Conservation (phyloP, 1,140 invertebrate species). For the Hyposmocoma kahamanoa region DNA sequence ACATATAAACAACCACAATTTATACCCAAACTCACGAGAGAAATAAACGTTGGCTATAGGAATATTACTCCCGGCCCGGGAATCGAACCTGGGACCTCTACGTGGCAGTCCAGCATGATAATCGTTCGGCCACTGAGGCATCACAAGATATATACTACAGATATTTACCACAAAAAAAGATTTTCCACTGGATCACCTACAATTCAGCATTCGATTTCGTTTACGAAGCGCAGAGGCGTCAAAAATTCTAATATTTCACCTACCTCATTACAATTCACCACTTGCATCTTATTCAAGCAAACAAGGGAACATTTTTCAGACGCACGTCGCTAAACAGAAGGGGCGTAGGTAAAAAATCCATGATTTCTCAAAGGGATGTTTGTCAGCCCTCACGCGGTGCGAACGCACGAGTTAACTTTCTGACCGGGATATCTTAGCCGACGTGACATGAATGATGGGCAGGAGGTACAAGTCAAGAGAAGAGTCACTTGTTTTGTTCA, state of each 20-base stretch:
- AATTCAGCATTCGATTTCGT: too few relatives aligned
- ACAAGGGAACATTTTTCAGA: background rate
- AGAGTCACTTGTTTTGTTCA: too few relatives aligned
- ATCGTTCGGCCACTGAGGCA: too few relatives aligned
- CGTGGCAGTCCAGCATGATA: too few relatives aligned
- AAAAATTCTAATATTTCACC: background rate
- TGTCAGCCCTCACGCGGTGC: slow-evolving; percentile 30
- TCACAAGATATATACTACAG: background rate
- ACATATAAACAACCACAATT: too few relatives aligned
- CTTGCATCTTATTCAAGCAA: background rate
- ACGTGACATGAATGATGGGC: slow-evolving; percentile 52
- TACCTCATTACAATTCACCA: background rate
- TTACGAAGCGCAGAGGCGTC: too few relatives aligned
- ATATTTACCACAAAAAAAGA: background rate
- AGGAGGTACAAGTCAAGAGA: slow-evolving; percentile 22
- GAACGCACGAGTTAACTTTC: slow-evolving; percentile 65
- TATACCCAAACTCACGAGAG: too few relatives aligned
- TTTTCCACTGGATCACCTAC: too few relatives aligned
- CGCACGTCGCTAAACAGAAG: slow-evolving; percentile 18
- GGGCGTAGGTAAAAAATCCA: slow-evolving; percentile 52
- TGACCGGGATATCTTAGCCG: slow-evolving; percentile 62
- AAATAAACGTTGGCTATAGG: too few relatives aligned
- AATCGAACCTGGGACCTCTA: too few relatives aligned
- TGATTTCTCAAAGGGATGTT: slow-evolving; percentile 68
- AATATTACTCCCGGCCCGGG: too few relatives aligned